These are phyloP conservation scores for Percopsis omiscomaycus DNA, from an alignment of 2,797 vertebrate species.

Conservation along the genomic window DNA sequence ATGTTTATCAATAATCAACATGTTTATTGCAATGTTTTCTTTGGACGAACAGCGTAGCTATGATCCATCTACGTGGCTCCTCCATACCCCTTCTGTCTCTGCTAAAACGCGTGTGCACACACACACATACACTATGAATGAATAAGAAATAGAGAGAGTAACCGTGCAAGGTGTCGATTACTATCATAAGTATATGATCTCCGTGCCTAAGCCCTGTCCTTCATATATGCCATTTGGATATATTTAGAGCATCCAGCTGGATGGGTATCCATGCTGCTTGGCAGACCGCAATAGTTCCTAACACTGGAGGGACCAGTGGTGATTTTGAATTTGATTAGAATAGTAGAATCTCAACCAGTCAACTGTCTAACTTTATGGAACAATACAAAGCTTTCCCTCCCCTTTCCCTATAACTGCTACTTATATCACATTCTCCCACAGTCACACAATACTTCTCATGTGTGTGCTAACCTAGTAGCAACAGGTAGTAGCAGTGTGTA, in stretches of 20 bases:
- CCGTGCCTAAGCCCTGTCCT: constrained; percentile 51
- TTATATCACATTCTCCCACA: no score
- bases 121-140: constrained; percentile 47
- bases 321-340: constrained; percentile 49
- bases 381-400: no score
- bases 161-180: constrained; percentile 55
- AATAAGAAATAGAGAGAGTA: constrained; percentile 30
- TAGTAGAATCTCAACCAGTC: neutral
- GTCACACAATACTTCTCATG: no score
- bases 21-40: neutral
- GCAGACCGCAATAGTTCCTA: constrained; percentile 68
- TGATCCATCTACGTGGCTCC: neutral
- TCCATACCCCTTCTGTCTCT: neutral
- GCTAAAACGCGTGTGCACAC: neutral
- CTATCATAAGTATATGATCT: constrained; percentile 62
- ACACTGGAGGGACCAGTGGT: constrained; percentile 40
- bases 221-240: constrained; percentile 68
- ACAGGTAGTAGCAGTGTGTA: no score
- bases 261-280: constrained; percentile 70
- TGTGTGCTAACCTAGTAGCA: no score
- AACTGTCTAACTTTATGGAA: no score
- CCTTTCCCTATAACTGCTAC: no score
- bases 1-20: neutral
- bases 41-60: neutral
- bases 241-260: constrained; percentile 72